Evolutionary conservation across 2,888 invertebrate species (phyloP).

Genomic region (Apeira syringaria): DNA sequence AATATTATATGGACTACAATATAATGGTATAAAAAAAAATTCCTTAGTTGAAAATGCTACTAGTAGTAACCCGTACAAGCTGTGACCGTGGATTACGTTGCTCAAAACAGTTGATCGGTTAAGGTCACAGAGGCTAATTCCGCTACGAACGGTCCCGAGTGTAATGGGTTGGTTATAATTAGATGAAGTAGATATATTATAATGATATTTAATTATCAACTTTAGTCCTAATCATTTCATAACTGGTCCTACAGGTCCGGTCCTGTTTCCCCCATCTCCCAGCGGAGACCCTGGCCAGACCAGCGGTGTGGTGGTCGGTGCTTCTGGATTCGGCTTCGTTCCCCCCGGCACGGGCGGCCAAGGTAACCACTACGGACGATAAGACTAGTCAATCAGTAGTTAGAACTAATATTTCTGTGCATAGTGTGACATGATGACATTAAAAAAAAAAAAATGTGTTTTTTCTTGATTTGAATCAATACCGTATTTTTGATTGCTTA

Average conservation of each 20-base stretch:
- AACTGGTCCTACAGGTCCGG: constrained; percentile 85
- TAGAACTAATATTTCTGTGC: constrained; percentile 53
- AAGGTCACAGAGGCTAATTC: too few species aligned
- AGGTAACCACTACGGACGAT: constrained; percentile 83
- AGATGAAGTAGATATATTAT: too few species aligned
- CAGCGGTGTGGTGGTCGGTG: constrained; percentile 92
- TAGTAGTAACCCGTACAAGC: too few species aligned
- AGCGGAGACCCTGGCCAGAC: constrained; percentile 87
- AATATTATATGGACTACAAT: too few species aligned
- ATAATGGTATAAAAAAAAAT: too few species aligned
- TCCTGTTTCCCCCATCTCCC: constrained; percentile 89
- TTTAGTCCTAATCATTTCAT: constrained; percentile 11
- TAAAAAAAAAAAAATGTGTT: too few species aligned
- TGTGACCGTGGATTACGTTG: too few species aligned
- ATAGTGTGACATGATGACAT: constrained; percentile 41
- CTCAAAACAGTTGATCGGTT: too few species aligned
- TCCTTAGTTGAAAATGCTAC: too few species aligned
- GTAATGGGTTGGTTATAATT: too few species aligned
- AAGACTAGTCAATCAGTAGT: constrained; percentile 62
- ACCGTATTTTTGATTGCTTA: too few species aligned
- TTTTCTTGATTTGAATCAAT: not conserved
- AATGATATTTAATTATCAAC: not conserved
- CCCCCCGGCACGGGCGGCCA: constrained; percentile 87
- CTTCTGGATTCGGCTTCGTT: constrained; percentile 93
- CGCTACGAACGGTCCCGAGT: too few species aligned